Evolutionary conservation across 2,797 vertebrate species (phyloP).

Genomic region (Amniataba percoides): DNA sequence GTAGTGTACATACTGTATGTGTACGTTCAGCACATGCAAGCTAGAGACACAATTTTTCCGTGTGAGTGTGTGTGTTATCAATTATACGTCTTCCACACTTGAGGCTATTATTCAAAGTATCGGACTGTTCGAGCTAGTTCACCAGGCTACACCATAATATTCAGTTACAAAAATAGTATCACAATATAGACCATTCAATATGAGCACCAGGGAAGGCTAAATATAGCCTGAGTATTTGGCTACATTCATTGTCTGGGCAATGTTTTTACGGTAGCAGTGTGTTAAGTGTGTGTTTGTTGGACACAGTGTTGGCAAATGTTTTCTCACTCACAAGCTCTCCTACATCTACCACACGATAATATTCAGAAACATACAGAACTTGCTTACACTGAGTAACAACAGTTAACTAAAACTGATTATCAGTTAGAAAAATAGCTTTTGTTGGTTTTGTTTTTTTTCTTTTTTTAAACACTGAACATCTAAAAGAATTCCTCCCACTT

Average conservation of each 20-base stretch:
- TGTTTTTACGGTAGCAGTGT: conserved; percentile 70
- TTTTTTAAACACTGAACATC: conserved; percentile 78
- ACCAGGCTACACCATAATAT: conserved; percentile 79
- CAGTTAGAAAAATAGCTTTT: conserved; percentile 82
- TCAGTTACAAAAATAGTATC: conserved; percentile 85
- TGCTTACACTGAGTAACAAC: conserved; percentile 73
- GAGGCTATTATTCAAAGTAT: conserved; percentile 74
- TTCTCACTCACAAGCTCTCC: conserved; percentile 82
- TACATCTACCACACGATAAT: conserved; percentile 78
- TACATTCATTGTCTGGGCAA: conserved; percentile 86
- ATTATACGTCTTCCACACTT: conserved; percentile 72
- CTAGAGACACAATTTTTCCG: conserved; percentile 61
- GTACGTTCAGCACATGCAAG: conserved; percentile 80
- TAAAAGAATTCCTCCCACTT: conserved; percentile 66
- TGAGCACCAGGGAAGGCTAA: conserved; percentile 84
- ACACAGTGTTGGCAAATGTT: conserved; percentile 86
- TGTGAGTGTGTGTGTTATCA: conserved; percentile 62
- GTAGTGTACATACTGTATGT: conserved; percentile 65
- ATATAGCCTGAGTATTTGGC: conserved; percentile 84
- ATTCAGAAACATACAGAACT: conserved; percentile 74
- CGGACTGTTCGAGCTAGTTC: conserved; percentile 63
- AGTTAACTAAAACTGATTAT: conserved; percentile 71
- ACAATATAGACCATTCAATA: conserved; percentile 85
- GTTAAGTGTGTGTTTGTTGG: conserved; percentile 70
- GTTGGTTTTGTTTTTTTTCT: conserved; percentile 48